These are phyloP conservation scores for Orchesella flavescens DNA, from an alignment of 2,888 invertebrate genomes.

Conservation along the genomic window DNA sequence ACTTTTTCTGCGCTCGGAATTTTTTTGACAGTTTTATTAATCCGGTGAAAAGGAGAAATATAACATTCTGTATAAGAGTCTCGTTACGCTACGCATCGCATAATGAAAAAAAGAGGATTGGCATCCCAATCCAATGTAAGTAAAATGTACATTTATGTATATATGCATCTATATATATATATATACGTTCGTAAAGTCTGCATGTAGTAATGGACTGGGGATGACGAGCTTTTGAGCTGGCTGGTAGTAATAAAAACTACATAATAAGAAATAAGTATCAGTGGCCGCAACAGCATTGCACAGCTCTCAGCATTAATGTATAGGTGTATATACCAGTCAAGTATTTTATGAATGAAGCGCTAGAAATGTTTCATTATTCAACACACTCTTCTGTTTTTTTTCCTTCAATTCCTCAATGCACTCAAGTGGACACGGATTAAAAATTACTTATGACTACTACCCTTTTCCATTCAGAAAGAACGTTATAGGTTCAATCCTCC, in stretches of 20 bases:
- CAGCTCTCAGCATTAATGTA: background rate
- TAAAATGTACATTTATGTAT: background rate
- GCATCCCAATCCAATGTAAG: background rate
- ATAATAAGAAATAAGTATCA: conserved; percentile 59
- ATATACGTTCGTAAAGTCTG: background rate
- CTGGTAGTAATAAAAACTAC: conserved; percentile 44
- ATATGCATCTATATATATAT: background rate
- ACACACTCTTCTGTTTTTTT: background rate
- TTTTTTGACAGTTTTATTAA: conserved; percentile 48
- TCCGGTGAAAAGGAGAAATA: conserved; percentile 32
- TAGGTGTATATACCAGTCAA: conserved; percentile 6
- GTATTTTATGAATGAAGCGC: conserved; percentile 61
- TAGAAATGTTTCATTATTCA: conserved; percentile 21
- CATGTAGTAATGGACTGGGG: background rate
- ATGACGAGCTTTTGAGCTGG: conserved; percentile 27
- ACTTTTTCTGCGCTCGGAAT: conserved; percentile 34
- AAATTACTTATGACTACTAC: background rate
- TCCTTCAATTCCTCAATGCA: background rate
- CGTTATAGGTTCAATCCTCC: background rate
- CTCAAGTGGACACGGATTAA: background rate
- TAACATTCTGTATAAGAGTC: conserved; percentile 17
- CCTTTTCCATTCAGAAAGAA: background rate
- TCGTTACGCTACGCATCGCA: conserved; percentile 45
- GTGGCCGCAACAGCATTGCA: conserved; percentile 43
- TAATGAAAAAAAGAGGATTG: conserved; percentile 1